phyloP scores from a whole-genome alignment of 2,888 invertebrate genomes.

The Liopterus haemorrhoidalis region DNA sequence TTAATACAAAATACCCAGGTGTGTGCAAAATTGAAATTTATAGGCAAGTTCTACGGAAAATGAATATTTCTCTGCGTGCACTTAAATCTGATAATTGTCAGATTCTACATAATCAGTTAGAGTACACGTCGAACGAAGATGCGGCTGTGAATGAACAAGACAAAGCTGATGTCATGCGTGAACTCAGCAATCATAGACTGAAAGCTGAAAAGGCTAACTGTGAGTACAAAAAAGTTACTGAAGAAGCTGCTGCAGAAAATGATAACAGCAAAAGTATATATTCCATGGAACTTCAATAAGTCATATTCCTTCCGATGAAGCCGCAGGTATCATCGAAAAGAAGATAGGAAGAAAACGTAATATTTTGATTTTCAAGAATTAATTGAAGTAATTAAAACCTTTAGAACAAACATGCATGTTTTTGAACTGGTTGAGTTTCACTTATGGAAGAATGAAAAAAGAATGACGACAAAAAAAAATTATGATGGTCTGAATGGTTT shows the following conservation, averaged over 20 bases:
- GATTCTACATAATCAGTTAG: no score
- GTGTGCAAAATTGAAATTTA: conserved; percentile 6
- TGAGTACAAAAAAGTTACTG: background rate
- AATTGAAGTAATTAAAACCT: conserved; percentile 4
- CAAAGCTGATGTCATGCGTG: no score
- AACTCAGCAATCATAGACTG: no score
- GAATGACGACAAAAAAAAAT: background rate
- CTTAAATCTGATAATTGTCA: conserved; percentile 11
- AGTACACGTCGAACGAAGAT: no score
- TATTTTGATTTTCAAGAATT: conserved; percentile 7
- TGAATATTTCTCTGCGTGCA: conserved; percentile 6
- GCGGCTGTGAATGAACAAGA: no score
- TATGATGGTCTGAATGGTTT: no score
- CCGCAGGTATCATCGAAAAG: conserved; percentile 14
- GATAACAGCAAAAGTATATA: no score
- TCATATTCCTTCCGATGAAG: conserved; percentile 24
- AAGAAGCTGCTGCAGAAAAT: no score
- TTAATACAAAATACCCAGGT: conserved; percentile 1
- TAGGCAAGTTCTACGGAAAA: background rate
- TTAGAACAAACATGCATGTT: conserved; percentile 8
- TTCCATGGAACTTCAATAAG: conserved; percentile 26
- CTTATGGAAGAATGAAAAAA: background rate
- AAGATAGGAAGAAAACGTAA: conserved; percentile 1
- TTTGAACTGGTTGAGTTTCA: conserved; percentile 7
- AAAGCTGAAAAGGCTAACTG: background rate